Evolutionary conservation across 2,888 invertebrate genomes (phyloP).

Genomic region (Amblyteles armatorius): DNA sequence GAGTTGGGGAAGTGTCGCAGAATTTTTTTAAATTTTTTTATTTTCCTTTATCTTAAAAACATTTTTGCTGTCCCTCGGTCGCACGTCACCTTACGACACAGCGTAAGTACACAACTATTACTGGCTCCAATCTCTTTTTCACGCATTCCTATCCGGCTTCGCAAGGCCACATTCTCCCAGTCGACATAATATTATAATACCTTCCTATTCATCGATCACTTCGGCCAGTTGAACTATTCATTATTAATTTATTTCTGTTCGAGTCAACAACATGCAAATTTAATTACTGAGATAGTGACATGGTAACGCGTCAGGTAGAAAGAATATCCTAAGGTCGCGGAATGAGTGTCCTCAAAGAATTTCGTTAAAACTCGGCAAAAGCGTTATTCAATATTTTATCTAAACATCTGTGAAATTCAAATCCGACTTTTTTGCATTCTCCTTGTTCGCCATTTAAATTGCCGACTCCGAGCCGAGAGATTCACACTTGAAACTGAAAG

Average conservation of each 20-base stretch:
- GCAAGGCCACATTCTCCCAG: constrained; percentile 54
- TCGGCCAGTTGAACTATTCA: constrained; percentile 10
- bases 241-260: constrained; percentile 18
- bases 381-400: not conserved
- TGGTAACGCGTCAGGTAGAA: not conserved
- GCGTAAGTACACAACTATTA: constrained; percentile 9
- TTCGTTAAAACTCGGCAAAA: not conserved
- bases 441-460: too few relatives aligned
- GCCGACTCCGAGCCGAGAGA: not conserved
- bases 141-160: constrained; percentile 55
- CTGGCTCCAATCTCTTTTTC: constrained; percentile 54
- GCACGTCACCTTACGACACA: constrained; percentile 45
- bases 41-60: constrained; percentile 41
- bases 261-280: not conserved
- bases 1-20: not conserved
- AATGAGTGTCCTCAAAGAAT: not conserved
- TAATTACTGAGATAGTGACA: not conserved
- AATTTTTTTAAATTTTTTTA: constrained; percentile 16
- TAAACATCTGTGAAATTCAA: not conserved
- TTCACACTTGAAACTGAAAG: not conserved
- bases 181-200: constrained; percentile 57
- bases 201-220: constrained; percentile 53
- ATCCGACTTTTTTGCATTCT: not conserved
- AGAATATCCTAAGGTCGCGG: not conserved
- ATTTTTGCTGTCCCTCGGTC: constrained; percentile 36